These are phyloP conservation scores for Dromaius novaehollandiae DNA, from an alignment of 2,113 vertebrate genomes.

Conservation along the genomic window DNA sequence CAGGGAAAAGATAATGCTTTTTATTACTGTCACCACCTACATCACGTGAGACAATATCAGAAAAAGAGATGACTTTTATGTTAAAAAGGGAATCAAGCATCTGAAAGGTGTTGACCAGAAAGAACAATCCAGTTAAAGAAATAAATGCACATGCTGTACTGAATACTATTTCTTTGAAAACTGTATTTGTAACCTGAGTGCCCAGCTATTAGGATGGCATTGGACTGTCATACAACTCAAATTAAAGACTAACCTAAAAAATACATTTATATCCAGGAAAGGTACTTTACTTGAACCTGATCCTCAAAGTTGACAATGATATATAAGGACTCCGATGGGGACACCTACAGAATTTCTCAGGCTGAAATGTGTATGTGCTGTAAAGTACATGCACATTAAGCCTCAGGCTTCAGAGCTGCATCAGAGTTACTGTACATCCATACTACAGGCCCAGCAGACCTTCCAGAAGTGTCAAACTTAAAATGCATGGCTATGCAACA, in stretches of 20 bases:
- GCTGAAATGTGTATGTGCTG: not conserved
- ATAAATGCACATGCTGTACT: not conserved
- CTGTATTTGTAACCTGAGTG: not conserved
- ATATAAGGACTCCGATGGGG: not conserved
- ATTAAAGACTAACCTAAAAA: conserved; percentile 30
- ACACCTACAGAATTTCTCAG: not conserved
- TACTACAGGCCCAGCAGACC: not conserved
- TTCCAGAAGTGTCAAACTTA: not conserved
- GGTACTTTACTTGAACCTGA: not conserved
- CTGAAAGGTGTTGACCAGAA: not conserved
- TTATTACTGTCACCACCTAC: not conserved
- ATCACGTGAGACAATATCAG: not conserved
- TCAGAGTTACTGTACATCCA: not conserved
- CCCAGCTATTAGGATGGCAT: conserved; percentile 27
- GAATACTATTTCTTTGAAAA: conserved; percentile 11
- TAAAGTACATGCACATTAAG: not conserved
- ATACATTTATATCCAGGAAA: not conserved
- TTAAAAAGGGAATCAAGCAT: not conserved
- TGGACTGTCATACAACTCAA: not conserved
- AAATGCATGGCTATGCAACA: not conserved
- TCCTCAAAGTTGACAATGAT: not conserved
- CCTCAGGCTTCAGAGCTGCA: not conserved
- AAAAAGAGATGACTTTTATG: not conserved
- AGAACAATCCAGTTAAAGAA: not conserved
- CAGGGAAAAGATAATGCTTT: not conserved